Evolutionary conservation across 2,113 vertebrate genomes (phyloP).

Genomic region (Stegastes partitus): DNA sequence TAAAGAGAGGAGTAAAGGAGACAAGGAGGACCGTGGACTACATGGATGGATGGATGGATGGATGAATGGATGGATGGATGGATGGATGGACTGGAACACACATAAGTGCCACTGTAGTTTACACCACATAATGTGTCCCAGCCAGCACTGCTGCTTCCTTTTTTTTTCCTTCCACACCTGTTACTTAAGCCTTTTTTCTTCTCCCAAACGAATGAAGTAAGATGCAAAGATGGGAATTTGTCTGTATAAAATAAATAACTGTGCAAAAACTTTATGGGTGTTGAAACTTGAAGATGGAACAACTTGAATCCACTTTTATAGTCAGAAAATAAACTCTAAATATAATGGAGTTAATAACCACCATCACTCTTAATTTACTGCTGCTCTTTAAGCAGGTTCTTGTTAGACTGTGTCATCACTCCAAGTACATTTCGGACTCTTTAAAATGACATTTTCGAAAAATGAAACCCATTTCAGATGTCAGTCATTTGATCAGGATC

Average conservation of each 20-base stretch:
- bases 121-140: conserved; percentile 37
- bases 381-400: not conserved
- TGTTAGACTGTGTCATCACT: not conserved
- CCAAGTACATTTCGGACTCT: not conserved
- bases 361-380: conserved; percentile 1
- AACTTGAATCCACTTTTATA: not conserved
- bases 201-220: conserved; percentile 1
- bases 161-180: not conserved
- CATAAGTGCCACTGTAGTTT: conserved; percentile 39
- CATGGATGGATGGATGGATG: conserved; percentile 56
- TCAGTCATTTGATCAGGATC: conserved; percentile 8
- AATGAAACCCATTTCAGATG: not conserved
- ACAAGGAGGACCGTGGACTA: conserved; percentile 50
- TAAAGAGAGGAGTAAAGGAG: conserved; percentile 74
- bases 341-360: not conserved
- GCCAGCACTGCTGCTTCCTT: conserved; percentile 7
- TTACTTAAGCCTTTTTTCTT: conserved; percentile 17
- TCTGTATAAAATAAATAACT: conserved; percentile 25
- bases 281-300: not conserved
- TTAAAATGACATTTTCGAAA: not conserved
- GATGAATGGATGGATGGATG: conserved; percentile 23
- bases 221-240: not conserved
- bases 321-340: conserved; percentile 8
- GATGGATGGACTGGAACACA: conserved; percentile 40
- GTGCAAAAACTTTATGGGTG: not conserved